These are phyloP conservation scores for Phyllostomus discolor DNA, from an alignment of 2,113 vertebrate genomes.

Conservation along the genomic window DNA sequence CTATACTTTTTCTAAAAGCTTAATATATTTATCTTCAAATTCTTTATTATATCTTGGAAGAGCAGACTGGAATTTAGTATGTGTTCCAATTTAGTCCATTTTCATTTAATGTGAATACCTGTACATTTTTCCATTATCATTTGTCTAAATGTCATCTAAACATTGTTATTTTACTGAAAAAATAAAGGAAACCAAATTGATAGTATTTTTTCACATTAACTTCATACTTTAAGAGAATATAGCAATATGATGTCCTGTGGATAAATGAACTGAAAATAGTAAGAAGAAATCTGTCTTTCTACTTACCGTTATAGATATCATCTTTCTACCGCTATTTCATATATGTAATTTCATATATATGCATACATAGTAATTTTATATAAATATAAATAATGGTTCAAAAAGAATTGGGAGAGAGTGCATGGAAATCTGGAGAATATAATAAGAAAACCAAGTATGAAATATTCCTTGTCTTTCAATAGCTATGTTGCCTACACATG, in stretches of 20 bases:
- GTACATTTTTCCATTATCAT: not conserved
- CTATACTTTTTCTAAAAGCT: not conserved
- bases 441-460: not conserved
- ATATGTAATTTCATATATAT: not conserved
- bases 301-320: not conserved
- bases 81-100: not conserved
- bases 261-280: not conserved
- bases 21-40: not conserved
- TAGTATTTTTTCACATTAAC: not conserved
- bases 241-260: not conserved
- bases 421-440: not conserved
- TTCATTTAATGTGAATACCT: not conserved
- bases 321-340: not conserved
- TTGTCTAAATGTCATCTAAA: not conserved
- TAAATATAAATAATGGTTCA: not conserved
- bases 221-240: not conserved
- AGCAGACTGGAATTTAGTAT: not conserved
- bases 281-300: not conserved
- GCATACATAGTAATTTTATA: not conserved
- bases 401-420: not conserved
- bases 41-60: not conserved
- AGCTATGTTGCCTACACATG: not conserved
- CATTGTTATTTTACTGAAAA: not conserved
- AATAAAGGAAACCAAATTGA: not conserved
- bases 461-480: not conserved